Conservation (phyloP, 2,113 vertebrate species). For the Lasiurus borealis region DNA sequence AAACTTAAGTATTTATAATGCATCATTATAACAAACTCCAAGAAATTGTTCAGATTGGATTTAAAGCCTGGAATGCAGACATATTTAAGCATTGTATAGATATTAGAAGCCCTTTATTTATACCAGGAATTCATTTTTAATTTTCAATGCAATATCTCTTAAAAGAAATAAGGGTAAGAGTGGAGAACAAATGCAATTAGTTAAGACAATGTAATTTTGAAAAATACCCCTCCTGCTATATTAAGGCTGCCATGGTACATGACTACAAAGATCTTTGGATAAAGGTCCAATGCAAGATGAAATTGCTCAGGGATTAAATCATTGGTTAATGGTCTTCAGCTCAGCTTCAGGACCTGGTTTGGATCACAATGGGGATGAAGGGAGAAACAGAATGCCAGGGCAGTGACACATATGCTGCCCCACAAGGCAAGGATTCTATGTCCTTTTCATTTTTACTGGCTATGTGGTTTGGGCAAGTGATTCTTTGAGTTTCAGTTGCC, state of each 20-base stretch:
- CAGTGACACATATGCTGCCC: background rate
- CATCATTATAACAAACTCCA: conserved; percentile 39
- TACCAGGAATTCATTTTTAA: conserved; percentile 5
- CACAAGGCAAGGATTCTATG: background rate
- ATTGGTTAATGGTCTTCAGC: background rate
- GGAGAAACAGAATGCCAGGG: background rate
- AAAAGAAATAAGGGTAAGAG: conserved; percentile 15
- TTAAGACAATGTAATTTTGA: conserved; percentile 34
- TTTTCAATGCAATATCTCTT: conserved; percentile 19
- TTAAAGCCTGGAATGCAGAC: background rate
- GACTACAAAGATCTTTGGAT: background rate
- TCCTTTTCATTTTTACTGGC: conserved; percentile 18
- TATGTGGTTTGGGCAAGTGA: conserved; percentile 22
- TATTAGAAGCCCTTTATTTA: conserved; percentile 41
- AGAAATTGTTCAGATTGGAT: conserved; percentile 12
- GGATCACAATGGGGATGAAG: background rate
- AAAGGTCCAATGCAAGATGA: background rate
- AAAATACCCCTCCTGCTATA: background rate
- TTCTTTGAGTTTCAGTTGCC: conserved; percentile 33
- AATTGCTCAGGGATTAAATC: background rate
- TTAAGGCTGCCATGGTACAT: background rate
- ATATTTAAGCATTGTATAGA: background rate
- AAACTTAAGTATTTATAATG: conserved; percentile 10
- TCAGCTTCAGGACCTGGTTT: background rate
- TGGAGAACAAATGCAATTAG: background rate